phyloP scores from a whole-genome alignment of 2,888 invertebrate genomes.

The Drosophila mimica region DNA sequence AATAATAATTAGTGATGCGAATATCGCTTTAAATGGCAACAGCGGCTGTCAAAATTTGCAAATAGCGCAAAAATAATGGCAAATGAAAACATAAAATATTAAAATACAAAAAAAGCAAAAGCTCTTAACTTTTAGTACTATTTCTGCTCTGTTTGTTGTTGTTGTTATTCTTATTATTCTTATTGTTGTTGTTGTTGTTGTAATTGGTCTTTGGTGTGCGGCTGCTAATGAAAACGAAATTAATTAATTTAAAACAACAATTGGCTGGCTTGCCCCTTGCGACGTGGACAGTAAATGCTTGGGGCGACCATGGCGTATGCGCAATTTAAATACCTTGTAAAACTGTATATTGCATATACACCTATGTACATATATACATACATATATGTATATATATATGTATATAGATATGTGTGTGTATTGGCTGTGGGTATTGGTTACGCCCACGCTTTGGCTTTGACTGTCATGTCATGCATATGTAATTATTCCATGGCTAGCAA shows the following conservation, averaged over 20 bases:
- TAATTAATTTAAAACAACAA: conserved; percentile 77
- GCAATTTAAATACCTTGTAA: conserved; percentile 58
- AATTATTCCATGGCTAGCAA: conserved; percentile 70
- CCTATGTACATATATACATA: background rate
- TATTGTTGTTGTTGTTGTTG: conserved; percentile 20
- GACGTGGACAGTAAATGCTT: conserved; percentile 40
- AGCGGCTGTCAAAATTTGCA: conserved; percentile 65
- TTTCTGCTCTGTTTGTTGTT: background rate
- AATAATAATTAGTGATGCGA: conserved; percentile 78
- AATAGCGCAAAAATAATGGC: conserved; percentile 68
- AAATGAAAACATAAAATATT: conserved; percentile 70
- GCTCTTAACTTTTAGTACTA: conserved; percentile 18
- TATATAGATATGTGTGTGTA: conserved; percentile 1
- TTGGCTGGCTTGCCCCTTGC: conserved; percentile 43
- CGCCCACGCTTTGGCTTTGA: conserved; percentile 65
- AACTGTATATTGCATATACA: background rate
- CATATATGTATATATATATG: background rate
- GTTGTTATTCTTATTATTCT: conserved; percentile 6
- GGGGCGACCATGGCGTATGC: conserved; percentile 48
- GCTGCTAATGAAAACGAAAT: conserved; percentile 73
- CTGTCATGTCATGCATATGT: conserved; percentile 75
- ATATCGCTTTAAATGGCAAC: conserved; percentile 71
- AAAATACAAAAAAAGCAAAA: conserved; percentile 68
- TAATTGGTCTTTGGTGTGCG: conserved; percentile 17
- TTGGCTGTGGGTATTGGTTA: conserved; percentile 54